phyloP scores from a whole-genome alignment of 1,140 invertebrate species.

The Bradynema listronoti region DNA sequence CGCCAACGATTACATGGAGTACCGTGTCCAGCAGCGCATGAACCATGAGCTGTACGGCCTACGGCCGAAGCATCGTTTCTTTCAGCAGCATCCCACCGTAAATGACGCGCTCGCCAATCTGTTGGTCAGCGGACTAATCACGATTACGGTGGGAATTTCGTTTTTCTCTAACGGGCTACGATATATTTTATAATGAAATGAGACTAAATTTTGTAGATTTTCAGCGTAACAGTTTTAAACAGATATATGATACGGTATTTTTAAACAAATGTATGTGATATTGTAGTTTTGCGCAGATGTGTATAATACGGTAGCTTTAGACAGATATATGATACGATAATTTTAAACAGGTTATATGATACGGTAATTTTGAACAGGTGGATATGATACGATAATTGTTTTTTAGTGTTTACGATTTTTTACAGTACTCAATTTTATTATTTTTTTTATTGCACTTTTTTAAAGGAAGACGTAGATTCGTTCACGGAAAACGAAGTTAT shows the following conservation, averaged over 20 bases:
- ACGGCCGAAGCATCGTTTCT: constrained; percentile 60
- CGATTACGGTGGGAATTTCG: constrained; percentile 50
- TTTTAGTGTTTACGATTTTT: no score
- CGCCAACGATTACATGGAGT: constrained; percentile 57
- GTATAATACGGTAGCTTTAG: no score
- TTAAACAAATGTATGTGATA: no score
- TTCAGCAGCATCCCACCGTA: constrained; percentile 63
- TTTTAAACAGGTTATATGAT: no score
- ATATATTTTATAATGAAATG: constrained; percentile 14
- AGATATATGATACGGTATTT: no score
- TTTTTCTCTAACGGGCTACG: no score
- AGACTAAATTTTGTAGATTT: constrained; percentile 15
- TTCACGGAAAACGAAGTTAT: constrained; percentile 58
- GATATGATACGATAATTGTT: no score
- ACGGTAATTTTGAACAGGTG: no score
- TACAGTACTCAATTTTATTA: background rate
- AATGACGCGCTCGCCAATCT: constrained; percentile 63
- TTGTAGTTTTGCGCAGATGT: no score
- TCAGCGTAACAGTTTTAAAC: no score
- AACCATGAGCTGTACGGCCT: constrained; percentile 61
- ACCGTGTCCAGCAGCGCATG: constrained; percentile 52
- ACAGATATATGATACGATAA: no score
- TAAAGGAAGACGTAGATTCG: constrained; percentile 56
- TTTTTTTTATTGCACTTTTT: constrained; percentile 5
- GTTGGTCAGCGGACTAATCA: constrained; percentile 60